These are phyloP conservation scores for Chrysolina haemoptera DNA, from an alignment of 2,888 invertebrate species.

Conservation along the genomic window DNA sequence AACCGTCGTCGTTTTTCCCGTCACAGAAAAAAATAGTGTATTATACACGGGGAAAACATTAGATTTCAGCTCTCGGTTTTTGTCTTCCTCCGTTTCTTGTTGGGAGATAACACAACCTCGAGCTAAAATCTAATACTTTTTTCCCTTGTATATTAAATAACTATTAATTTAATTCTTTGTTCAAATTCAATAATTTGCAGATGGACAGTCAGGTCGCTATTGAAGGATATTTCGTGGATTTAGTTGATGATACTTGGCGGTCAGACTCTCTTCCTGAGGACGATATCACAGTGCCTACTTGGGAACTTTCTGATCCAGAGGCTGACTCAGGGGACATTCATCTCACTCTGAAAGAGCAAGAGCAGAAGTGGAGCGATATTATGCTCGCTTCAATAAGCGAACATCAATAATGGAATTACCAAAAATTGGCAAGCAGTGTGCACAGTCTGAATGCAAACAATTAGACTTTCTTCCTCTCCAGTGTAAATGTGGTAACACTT, in stretches of 20 bases:
- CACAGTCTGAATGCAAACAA: slow-evolving; percentile 75
- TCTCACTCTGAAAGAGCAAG: slow-evolving; percentile 90
- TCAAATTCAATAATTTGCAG: slow-evolving; percentile 37
- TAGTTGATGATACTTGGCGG: slow-evolving; percentile 90
- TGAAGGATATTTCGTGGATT: slow-evolving; percentile 83
- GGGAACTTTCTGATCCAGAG: slow-evolving; percentile 93
- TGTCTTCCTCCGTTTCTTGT: no score
- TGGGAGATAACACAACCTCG: no score
- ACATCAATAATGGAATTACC: slow-evolving; percentile 83
- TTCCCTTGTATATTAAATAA: no score
- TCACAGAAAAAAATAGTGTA: no score
- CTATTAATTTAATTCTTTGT: background rate
- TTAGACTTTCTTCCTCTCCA: slow-evolving; percentile 81
- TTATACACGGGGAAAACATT: no score
- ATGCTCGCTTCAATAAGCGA: slow-evolving; percentile 72
- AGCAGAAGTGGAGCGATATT: slow-evolving; percentile 77
- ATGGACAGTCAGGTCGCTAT: slow-evolving; percentile 81
- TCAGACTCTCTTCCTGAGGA: slow-evolving; percentile 87
- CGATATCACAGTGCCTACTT: slow-evolving; percentile 87
- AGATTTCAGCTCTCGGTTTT: no score
- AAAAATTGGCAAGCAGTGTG: slow-evolving; percentile 79
- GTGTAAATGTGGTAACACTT: slow-evolving; percentile 77
- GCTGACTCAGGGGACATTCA: slow-evolving; percentile 94
- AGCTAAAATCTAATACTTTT: no score
- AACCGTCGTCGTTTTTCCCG: no score